Base-by-base conservation (phyloP, 2,797 vertebrate species). In the Octomys mimax region DNA sequence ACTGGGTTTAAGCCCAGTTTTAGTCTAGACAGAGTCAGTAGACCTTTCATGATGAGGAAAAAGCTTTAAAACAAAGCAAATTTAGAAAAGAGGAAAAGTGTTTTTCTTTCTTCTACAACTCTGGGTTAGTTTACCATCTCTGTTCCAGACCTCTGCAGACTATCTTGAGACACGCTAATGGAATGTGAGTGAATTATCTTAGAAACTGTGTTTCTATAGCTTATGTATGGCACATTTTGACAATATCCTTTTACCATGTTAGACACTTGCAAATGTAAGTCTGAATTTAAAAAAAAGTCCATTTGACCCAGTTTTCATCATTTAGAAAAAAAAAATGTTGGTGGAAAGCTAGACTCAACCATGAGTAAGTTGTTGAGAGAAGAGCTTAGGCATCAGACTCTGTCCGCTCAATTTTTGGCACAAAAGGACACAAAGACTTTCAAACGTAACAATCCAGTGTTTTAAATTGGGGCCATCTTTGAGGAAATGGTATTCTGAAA, bases 381-480 rank as follows among this genome's bases (percentile, higher is more conserved):
- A 70, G 33, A 61, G 19, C 5, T 77, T 85, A 82, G 22, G 39
- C 71, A 1, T 89, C 70, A 28, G 0, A 87, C 59, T 78, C 89
- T 83, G 57, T 5, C 8, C 8, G 21, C 0, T 42, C 42, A 42
- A 77, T 62, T 91, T 96, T 95, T 28, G 62, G 36, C 0, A 83
- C 14, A 78, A 81, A 91, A 91, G 0, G 12, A 59, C 3, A 42
- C 54, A 2, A 64, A 75, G 24, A 77, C 11, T 8, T 86, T 91
- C 18, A 70, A 97, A 80, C 19, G 6, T 33, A 95, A 91, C 87
- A 80, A 64, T 81, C 71, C 42, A 94, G 89, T 88, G 68, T 82
- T 91, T 89, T 95, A 97, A 97, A 93, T 88, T 93, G 96, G 95
- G 75, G n/a, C 0, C n/a, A 77, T 39, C 31, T 96, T 70, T 88